Evolutionary conservation across 64 coral and sea anemone genomes (phyloP).

Genomic region (Orbicella faveolata): DNA sequence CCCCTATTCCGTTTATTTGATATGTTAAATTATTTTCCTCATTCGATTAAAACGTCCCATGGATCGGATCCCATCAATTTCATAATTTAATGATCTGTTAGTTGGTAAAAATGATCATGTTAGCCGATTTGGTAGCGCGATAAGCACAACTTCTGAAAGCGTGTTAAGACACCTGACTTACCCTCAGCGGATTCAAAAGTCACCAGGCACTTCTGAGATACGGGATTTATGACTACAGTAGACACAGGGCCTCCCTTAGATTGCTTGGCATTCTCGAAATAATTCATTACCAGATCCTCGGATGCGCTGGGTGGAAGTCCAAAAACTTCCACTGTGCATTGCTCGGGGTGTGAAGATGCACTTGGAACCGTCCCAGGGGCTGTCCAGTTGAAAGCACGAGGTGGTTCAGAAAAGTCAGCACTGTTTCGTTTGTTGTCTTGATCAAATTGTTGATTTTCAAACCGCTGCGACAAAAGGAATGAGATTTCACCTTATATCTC

Average conservation of each 20-base stretch:
- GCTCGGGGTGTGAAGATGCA: not conserved
- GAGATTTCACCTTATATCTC: too few relatives aligned
- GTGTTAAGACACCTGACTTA: not conserved
- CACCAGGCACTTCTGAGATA: not conserved
- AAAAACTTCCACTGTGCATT: constrained; percentile 10
- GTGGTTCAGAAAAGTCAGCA: not conserved
- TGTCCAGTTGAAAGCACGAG: not conserved
- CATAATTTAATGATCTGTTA: too few relatives aligned
- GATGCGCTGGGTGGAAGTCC: constrained; percentile 8
- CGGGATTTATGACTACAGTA: not conserved
- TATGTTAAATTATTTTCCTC: too few relatives aligned
- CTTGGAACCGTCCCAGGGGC: not conserved
- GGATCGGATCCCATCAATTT: too few relatives aligned
- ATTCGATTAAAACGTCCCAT: too few relatives aligned
- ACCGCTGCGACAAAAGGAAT: not conserved
- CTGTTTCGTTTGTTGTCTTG: not conserved
- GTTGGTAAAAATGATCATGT: too few relatives aligned
- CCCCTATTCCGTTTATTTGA: too few relatives aligned
- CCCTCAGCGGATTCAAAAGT: constrained; percentile 22
- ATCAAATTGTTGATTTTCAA: not conserved
- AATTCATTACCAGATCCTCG: constrained; percentile 33
- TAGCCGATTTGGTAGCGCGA: too few relatives aligned
- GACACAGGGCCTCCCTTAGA: constrained; percentile 47
- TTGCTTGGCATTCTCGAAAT: constrained; percentile 44
- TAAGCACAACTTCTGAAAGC: too few relatives aligned